Evolutionary conservation across 2,797 vertebrate genomes (phyloP).

Genomic region (Melanogrammus aeglefinus): DNA sequence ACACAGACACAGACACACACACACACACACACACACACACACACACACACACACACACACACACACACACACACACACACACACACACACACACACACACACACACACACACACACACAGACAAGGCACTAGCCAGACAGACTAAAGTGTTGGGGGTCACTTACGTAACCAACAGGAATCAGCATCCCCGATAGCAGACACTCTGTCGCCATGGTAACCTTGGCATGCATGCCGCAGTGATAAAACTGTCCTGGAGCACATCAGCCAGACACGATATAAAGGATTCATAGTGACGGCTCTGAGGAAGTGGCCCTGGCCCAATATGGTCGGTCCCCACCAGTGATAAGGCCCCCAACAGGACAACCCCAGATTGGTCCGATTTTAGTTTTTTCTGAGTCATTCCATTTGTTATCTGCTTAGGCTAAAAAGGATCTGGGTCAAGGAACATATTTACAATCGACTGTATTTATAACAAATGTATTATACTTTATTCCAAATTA

Average conservation of each 20-base stretch:
- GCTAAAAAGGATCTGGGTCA: neutral
- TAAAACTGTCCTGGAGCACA: neutral
- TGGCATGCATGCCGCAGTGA: neutral
- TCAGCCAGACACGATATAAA: neutral
- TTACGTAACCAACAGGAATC: neutral
- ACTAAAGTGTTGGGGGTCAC: neutral
- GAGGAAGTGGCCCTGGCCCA: neutral
- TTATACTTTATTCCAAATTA: neutral
- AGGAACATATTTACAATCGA: neutral
- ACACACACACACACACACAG: too few species aligned
- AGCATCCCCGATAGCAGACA: neutral
- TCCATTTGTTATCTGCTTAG: neutral
- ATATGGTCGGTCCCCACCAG: neutral
- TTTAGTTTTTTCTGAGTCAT: neutral
- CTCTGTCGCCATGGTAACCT: neutral
- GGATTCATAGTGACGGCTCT: neutral
- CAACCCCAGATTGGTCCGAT: neutral
- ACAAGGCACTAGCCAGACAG: neutral
- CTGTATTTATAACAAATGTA: neutral
- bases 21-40: neutral
- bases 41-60: neutral
- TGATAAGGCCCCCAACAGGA: neutral
- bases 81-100: neutral
- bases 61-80: constrained; percentile 1
- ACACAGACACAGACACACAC: too few species aligned